Conservation (phyloP, 2,888 invertebrate genomes). For the Phymatocera aterrima region DNA sequence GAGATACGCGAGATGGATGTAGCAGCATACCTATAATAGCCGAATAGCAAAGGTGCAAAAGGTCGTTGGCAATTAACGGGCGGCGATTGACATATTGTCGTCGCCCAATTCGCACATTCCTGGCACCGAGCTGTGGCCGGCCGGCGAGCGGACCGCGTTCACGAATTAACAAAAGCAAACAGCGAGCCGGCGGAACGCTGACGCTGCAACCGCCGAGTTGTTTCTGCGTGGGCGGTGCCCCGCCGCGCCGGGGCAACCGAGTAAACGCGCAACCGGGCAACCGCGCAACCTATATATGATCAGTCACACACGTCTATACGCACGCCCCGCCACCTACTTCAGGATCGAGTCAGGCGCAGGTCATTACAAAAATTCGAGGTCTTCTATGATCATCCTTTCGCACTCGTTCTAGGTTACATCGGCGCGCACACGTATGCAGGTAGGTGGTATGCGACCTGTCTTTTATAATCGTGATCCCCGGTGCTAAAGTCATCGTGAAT, state of each 20-base stretch:
- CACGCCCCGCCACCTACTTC: conserved; percentile 56
- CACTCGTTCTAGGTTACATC: no score
- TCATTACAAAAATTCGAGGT: background rate
- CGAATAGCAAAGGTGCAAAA: conserved; percentile 38
- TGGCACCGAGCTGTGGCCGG: conserved; percentile 28
- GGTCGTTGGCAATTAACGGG: conserved; percentile 43
- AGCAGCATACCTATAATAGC: background rate
- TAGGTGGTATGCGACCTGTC: no score
- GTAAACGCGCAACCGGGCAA: conserved; percentile 48
- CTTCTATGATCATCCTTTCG: background rate
- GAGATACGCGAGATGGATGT: background rate
- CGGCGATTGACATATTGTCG: conserved; percentile 38
- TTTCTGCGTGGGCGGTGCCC: conserved; percentile 55
- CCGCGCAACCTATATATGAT: conserved; percentile 54
- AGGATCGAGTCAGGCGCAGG: background rate
- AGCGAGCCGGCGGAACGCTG: conserved; percentile 39
- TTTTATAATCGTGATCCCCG: background rate
- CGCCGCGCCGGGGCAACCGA: background rate
- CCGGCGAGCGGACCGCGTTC: conserved; percentile 22
- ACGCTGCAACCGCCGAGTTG: conserved; percentile 59
- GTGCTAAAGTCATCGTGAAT: no score
- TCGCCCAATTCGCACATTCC: conserved; percentile 44
- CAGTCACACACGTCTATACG: conserved; percentile 59
- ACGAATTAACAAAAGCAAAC: conserved; percentile 45
- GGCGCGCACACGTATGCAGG: no score